Evolutionary conservation across 2,113 vertebrate genomes (phyloP).

Genomic region (Ictalurus punctatus): DNA sequence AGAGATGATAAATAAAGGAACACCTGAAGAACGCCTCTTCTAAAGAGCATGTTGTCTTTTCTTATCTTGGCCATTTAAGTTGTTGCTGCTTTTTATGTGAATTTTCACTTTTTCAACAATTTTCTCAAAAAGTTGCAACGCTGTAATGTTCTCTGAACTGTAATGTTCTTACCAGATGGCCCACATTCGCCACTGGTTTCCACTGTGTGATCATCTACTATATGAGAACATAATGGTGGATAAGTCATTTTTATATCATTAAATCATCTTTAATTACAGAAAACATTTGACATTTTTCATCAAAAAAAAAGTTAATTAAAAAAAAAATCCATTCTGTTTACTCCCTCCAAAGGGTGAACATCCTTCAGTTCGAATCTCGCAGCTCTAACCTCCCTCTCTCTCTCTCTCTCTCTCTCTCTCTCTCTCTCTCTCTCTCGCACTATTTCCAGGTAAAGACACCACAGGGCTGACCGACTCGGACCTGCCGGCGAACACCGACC

Average conservation of each 20-base stretch:
- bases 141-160: neutral
- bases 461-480: conserved; percentile 83
- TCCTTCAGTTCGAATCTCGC: neutral
- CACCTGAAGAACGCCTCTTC: neutral
- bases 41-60: neutral
- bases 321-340: neutral
- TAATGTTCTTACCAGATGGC: neutral
- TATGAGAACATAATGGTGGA: neutral
- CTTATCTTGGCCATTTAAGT: neutral
- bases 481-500: conserved; percentile 80
- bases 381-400: neutral
- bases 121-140: neutral
- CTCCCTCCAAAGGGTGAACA: neutral
- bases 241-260: neutral
- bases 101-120: neutral
- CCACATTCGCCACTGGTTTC: neutral
- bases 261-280: neutral
- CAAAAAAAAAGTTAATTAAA: too few species aligned
- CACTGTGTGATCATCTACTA: neutral
- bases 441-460: conserved; percentile 84
- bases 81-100: neutral
- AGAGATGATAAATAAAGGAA: neutral
- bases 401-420: neutral
- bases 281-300: neutral
- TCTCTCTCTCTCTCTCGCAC: neutral